A percentile compares a stretch with the other conserved stretches of the same genome.
Evolutionary conservation across 2,888 invertebrate species (phyloP).

Genomic region (Desoria tigrina): DNA sequence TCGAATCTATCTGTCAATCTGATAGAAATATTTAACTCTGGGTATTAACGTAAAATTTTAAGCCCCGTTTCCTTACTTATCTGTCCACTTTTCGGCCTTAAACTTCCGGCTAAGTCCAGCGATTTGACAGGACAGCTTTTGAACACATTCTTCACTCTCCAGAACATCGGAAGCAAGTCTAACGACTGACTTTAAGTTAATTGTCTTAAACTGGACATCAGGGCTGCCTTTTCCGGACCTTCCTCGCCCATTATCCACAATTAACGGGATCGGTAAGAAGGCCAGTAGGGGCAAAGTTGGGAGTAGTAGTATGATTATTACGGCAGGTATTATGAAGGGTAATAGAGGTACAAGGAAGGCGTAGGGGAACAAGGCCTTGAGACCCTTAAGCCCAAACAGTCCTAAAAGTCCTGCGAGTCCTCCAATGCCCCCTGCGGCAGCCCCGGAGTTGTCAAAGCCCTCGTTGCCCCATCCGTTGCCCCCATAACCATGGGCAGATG

Average conservation of each 20-base stretch:
- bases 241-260: conserved; percentile 1
- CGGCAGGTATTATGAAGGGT: conserved; percentile 21
- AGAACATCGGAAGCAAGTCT: conserved; percentile 23
- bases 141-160: conserved; percentile 41
- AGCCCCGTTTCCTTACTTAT: conserved; percentile 34
- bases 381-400: conserved; percentile 36
- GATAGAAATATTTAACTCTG: no score
- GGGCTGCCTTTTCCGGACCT: no score
- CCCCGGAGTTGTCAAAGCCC: background rate
- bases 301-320: background rate
- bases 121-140: conserved; percentile 40
- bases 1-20: no score
- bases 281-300: conserved; percentile 8
- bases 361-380: conserved; percentile 18
- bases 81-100: conserved; percentile 33
- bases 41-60: no score
- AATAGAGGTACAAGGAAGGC: conserved; percentile 16
- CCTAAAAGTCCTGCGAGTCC: conserved; percentile 33
- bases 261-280: conserved; percentile 34
- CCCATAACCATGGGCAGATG: no score
- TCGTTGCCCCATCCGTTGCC: no score
- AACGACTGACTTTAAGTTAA: background rate
- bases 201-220: background rate
- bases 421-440: conserved; percentile 28
- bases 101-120: conserved; percentile 22